Evolutionary conservation across 2,888 invertebrate genomes (phyloP), one percentile per base, ranked within the genome.

Genomic region (Dolichopus griseipennis): DNA sequence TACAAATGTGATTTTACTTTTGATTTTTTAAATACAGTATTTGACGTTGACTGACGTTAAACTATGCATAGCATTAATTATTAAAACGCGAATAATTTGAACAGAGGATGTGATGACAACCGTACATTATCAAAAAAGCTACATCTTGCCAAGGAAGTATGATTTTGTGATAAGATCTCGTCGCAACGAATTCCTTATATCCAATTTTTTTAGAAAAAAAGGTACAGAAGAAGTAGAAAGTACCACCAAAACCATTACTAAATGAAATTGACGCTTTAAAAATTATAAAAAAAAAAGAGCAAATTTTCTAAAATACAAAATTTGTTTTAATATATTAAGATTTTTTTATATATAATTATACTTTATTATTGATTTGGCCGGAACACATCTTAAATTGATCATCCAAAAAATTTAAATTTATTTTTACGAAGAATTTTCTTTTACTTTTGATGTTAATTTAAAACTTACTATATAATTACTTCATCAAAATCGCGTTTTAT

Each of bases 111-210:
- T 52, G 52, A 52, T 52, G 52, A 52, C 52, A 15, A 52, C 52
- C 52, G 52, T 52, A 52, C 52, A 52, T 52, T 52, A 52, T 52
- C 52, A 52, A 52, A 52, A 52, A 52, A 52, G 52, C 52, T 52
- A 52, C 52, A 52, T 52, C 52, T 52, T 52, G 52, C 52, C 52
- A 52, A 52, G 52, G 52, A 52, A 52, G 52, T 18, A 18, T 52
- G 52, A 18, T 52, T 52, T 52, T 52, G 52, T 52, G 52, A 52
- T 52, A 52, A 52, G 18, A 1, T 52, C 52, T 52, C 52, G 52
- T 52, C 52, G 52, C 52, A 52, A 4, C 18, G 52, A 52, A 52
- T 52, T 52, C 52, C 52, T 52, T 52, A 52, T 18, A 52, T 52
- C 52, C 52, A 52, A 2, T 52, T 52, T 52, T 52, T 37, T 37